A percentile compares a stretch with the other conserved stretches of the same genome.
Evolutionary conservation across 2,797 vertebrate species (phyloP).

Genomic region (Gymnothorax reevesii): DNA sequence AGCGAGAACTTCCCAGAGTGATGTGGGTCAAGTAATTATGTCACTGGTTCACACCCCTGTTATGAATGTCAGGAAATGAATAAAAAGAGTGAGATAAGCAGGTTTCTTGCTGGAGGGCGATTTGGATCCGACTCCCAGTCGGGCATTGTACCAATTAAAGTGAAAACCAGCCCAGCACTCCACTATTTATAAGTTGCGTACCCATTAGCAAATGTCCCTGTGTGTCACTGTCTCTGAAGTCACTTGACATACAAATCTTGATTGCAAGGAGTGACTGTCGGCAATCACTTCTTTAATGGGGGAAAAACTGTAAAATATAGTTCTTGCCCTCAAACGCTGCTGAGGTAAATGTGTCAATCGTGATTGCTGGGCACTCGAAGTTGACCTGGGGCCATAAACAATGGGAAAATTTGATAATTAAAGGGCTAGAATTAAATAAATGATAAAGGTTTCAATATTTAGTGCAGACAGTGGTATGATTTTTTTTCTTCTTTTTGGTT

Average conservation of each 20-base stretch:
- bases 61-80: slow-evolving; percentile 58
- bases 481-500: too few relatives aligned
- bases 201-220: slow-evolving; percentile 19
- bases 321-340: background rate
- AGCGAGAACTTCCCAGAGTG: background rate
- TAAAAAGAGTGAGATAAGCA: slow-evolving; percentile 54
- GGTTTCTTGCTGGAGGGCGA: slow-evolving; percentile 31
- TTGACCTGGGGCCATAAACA: background rate
- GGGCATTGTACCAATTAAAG: slow-evolving; percentile 31
- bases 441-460: too few relatives aligned
- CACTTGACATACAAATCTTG: slow-evolving; percentile 7
- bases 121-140: slow-evolving; percentile 33
- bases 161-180: background rate
- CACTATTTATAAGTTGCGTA: slow-evolving; percentile 17
- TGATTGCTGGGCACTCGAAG: background rate
- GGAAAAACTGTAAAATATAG: background rate
- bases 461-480: too few relatives aligned
- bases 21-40: slow-evolving; percentile 22
- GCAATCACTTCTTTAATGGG: background rate
- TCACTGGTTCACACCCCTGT: slow-evolving; percentile 30
- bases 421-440: background rate
- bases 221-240: slow-evolving; percentile 8
- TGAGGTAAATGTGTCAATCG: background rate
- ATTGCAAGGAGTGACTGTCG: background rate
- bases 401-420: background rate